Conservation (phyloP, 2,113 vertebrate species). For the Microcebus jonahi region DNA sequence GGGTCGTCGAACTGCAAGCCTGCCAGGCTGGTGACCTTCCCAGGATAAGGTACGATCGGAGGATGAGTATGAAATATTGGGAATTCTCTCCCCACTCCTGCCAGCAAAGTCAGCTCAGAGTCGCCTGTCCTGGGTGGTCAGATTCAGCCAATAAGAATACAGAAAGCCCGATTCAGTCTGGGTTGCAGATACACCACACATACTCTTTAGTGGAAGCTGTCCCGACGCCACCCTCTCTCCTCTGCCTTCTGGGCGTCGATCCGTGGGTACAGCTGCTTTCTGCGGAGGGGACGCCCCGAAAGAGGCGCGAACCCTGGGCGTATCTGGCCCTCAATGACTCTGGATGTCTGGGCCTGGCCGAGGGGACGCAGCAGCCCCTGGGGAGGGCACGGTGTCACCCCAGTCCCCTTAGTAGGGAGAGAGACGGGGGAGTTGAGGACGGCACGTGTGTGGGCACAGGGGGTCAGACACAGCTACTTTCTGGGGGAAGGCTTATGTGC, state of each 20-base stretch:
- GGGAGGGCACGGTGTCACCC: accelerated
- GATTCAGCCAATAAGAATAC: not conserved
- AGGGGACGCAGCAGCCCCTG: not conserved
- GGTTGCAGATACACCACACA: not conserved
- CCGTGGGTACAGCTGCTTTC: not conserved
- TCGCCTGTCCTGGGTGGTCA: not conserved
- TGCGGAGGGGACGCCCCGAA: not conserved
- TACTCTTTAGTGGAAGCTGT: not conserved
- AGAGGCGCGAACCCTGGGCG: not conserved
- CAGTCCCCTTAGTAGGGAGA: not conserved
- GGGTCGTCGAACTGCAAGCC: not conserved
- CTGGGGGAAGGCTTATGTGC: not conserved
- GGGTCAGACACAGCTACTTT: not conserved
- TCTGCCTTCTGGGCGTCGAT: not conserved
- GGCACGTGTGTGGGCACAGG: not conserved
- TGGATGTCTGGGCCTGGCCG: not conserved
- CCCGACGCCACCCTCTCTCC: not conserved
- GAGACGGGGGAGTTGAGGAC: not conserved
- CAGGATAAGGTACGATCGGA: too few species aligned
- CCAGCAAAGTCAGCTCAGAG: not conserved
- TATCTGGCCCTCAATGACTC: not conserved
- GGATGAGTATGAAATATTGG: not conserved
- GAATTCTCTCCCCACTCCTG: not conserved
- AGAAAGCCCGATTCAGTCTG: not conserved
- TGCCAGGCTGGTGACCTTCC: not conserved